Conservation (phyloP, 2,888 invertebrate genomes). For the Ochropacha duplaris region DNA sequence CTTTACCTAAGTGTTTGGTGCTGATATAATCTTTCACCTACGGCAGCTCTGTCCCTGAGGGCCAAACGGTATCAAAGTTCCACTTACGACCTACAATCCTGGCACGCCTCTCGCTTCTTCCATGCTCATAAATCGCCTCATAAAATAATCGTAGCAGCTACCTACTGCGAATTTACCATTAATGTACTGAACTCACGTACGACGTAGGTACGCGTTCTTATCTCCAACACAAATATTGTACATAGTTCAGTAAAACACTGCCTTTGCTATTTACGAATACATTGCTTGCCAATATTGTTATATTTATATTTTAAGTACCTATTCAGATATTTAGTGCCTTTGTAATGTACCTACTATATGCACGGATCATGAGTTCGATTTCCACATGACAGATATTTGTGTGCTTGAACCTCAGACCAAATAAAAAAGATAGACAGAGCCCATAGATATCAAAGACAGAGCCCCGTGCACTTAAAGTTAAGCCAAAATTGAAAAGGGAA, state of each 20-base stretch:
- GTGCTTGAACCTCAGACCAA: too few species aligned
- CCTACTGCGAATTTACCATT: background rate
- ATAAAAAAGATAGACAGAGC: too few species aligned
- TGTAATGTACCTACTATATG: background rate
- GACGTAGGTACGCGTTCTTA: background rate
- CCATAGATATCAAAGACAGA: too few species aligned
- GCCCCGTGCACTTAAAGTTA: too few species aligned
- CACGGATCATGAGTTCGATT: too few species aligned
- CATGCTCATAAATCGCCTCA: constrained; percentile 25
- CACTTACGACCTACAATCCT: constrained; percentile 8
- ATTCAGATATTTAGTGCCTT: background rate
- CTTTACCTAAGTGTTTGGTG: background rate
- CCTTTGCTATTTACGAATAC: background rate
- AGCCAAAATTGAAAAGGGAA: too few species aligned
- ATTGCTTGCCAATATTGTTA: background rate
- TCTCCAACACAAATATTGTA: background rate
- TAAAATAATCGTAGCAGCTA: constrained; percentile 21
- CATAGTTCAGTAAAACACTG: background rate
- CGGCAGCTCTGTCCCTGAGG: constrained; percentile 2
- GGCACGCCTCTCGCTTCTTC: constrained; percentile 7
- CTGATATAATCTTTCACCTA: constrained; percentile 2
- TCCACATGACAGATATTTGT: too few species aligned
- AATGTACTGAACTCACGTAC: background rate
- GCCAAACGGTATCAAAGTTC: constrained; percentile 10
- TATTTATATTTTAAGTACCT: background rate